Conservation (phyloP, 1,140 invertebrate species). For the Chelonus insularis region DNA sequence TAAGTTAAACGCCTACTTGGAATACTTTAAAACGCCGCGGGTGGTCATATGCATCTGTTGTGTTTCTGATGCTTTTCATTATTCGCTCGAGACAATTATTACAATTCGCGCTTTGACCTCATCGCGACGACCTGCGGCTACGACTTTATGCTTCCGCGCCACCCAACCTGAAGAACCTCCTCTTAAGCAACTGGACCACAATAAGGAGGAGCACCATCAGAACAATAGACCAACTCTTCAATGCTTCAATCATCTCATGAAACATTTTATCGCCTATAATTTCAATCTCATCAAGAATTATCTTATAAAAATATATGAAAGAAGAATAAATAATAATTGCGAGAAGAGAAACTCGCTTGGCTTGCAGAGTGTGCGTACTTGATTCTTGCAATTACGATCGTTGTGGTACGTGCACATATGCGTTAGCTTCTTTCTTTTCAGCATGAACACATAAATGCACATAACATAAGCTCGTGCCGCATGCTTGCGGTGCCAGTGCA, state of each 20-base stretch:
- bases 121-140: conserved; percentile 12
- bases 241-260: not conserved
- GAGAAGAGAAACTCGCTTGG: conserved; percentile 22
- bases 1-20: conserved; percentile 39
- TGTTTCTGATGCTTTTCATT: conserved; percentile 2
- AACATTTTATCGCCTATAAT: conserved; percentile 3
- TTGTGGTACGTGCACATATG: conserved; percentile 30
- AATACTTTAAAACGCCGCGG: conserved; percentile 26
- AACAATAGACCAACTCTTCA: conserved; percentile 4
- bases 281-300: not conserved
- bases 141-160: conserved; percentile 11
- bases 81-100: conserved; percentile 13
- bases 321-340: conserved; percentile 23
- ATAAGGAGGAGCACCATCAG: not conserved
- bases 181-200: conserved; percentile 1
- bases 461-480: conserved; percentile 4
- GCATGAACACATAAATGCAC: not conserved
- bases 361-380: conserved; percentile 22
- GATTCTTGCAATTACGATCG: conserved; percentile 29
- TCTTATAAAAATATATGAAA: not conserved
- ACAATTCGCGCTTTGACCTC: conserved; percentile 13
- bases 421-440: conserved; percentile 14
- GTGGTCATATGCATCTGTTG: conserved; percentile 29
- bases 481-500: conserved; percentile 24
- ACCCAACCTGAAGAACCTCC: conserved; percentile 1